These are phyloP conservation scores for Nycticryphes semicollaris DNA, from an alignment of 2,113 vertebrate species.

Conservation along the genomic window DNA sequence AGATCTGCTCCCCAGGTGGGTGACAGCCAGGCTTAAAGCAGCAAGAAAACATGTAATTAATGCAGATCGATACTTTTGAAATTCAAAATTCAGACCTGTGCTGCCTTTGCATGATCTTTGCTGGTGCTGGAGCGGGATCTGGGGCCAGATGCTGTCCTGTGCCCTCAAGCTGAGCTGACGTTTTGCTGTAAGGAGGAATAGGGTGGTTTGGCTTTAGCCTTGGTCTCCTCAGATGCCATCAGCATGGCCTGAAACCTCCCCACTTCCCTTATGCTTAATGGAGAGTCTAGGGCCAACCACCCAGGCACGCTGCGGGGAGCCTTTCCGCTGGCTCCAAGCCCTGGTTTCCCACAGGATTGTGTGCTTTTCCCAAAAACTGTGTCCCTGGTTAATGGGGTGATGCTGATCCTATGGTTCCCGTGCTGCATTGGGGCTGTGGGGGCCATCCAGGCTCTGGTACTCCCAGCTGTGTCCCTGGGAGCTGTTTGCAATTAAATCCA, in stretches of 20 bases:
- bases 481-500: background rate
- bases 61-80: background rate
- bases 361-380: fast-evolving
- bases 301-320: background rate
- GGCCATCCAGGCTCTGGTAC: fast-evolving
- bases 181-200: background rate
- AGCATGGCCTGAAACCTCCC: background rate
- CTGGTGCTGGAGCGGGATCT: fast-evolving
- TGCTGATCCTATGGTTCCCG: background rate
- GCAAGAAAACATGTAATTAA: fast-evolving
- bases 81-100: no score
- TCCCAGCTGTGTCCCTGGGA: background rate
- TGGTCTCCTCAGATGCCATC: background rate
- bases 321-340: fast-evolving
- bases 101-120: background rate
- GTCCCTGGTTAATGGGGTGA: background rate
- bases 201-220: background rate
- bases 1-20: fast-evolving
- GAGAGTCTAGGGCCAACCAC: background rate
- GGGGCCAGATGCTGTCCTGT: no score
- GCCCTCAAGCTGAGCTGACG: background rate
- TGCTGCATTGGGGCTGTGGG: fast-evolving
- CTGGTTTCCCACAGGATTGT: fast-evolving
- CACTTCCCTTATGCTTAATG: background rate
- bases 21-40: background rate